A percentile compares a stretch with the other conserved stretches of the same genome.
Evolutionary conservation across 2,113 vertebrate species (phyloP).

Genomic region (Corapipo altera): DNA sequence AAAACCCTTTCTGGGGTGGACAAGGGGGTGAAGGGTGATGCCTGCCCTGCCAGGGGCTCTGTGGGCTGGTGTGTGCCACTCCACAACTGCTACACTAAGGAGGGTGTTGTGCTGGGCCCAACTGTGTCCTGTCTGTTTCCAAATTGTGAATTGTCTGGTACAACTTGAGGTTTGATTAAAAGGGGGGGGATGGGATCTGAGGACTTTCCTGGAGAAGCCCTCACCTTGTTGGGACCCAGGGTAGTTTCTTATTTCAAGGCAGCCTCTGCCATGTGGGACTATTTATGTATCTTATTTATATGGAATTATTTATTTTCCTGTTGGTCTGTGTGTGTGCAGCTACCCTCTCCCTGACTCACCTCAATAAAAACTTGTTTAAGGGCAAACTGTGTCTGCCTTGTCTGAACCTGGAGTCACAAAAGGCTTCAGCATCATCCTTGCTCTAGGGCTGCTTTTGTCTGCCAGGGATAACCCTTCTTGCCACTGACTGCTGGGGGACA

Average conservation of each 20-base stretch:
- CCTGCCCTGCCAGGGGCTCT: not conserved
- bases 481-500: not conserved
- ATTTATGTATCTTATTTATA: slow-evolving; percentile 71
- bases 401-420: not conserved
- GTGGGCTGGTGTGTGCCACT: not conserved
- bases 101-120: not conserved
- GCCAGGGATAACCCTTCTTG: not conserved
- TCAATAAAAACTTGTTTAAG: slow-evolving; percentile 49
- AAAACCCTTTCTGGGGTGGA: not conserved
- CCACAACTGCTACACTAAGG: slow-evolving; percentile 36
- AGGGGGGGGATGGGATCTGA: not conserved
- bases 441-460: not conserved
- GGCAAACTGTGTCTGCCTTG: not conserved
- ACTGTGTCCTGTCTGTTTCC: not conserved
- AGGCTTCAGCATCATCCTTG: not conserved
- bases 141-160: slow-evolving; percentile 48
- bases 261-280: slow-evolving; percentile 24
- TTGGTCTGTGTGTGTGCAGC: slow-evolving; percentile 25
- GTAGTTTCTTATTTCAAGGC: slow-evolving; percentile 46
- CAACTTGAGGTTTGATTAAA: slow-evolving; percentile 46
- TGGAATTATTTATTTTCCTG: slow-evolving; percentile 66
- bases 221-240: not conserved
- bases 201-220: slow-evolving; percentile 18
- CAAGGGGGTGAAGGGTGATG: not conserved
- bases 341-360: not conserved